Base-by-base conservation (phyloP, 2,797 vertebrate genomes). In the Coregonus suidteri region DNA sequence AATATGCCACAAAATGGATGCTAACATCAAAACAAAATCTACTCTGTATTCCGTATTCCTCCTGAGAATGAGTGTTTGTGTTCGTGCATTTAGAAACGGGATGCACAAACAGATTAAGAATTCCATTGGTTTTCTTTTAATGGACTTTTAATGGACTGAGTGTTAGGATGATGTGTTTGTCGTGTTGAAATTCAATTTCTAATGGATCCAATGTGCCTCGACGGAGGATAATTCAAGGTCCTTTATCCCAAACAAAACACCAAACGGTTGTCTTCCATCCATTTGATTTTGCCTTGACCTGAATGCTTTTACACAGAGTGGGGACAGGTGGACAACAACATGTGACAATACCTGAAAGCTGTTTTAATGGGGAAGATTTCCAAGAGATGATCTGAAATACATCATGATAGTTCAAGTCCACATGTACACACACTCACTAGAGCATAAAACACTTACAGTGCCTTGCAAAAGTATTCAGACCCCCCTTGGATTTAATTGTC, bases 271-370 rank as follows among this genome's bases (percentile, higher is more conserved):
- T 37, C 16, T 81, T 82, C 25, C 62, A 56, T 81, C 79, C 66
- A 18, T 75, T 79, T 78, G 69, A 56, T 3, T 73, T 18, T 72
- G 20, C 35, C 75, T 51, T 70, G 71, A 64, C 37, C 68, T 77
- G 65, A 78, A 81, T 78, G 76, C 78, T 76, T 76, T 76, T 72
- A 69, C 30, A 30, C 11, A 71, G 70, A 71, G 47, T 47, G 70
- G 4, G 31, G 31, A 35, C 1, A 47, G 25, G 41, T 71, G 7
- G 69, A 20, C 14, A 65, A 25, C 31, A 25, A 20, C 11, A 31
- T 35, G 34, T 68, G 66, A 35, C 20, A 31, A 30, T 13, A 31
- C 25, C 30, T 31, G 64, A 3, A 31, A 66, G 25, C 25, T 31
- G 64, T 66, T 66, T 14, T 66, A 66, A 66, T 15, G 30, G 64